Percentiles rank a stretch among this genome's conserved stretches.
Evolutionary conservation across 2,797 vertebrate genomes (phyloP).

Genomic region (Chromis chromis): DNA sequence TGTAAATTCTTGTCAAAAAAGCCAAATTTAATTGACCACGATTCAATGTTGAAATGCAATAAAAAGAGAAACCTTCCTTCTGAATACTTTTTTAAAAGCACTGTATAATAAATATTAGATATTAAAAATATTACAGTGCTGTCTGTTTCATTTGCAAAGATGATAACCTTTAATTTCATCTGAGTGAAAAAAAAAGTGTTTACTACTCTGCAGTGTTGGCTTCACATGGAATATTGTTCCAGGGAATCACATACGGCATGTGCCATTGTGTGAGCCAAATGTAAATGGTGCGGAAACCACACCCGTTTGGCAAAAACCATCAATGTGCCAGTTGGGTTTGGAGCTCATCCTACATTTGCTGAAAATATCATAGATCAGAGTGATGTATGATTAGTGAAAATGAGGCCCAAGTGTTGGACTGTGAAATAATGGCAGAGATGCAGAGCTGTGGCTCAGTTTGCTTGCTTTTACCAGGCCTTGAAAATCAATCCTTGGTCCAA

Average conservation of each 20-base stretch:
- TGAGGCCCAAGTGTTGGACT: constrained; percentile 52
- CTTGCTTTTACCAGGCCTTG: constrained; percentile 15
- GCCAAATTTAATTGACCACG: too few species aligned
- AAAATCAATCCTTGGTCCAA: constrained; percentile 20
- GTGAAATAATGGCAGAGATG: constrained; percentile 36
- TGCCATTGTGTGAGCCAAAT: constrained; percentile 31
- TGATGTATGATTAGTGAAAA: constrained; percentile 40
- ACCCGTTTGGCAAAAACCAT: constrained; percentile 24
- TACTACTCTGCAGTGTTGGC: constrained; percentile 23
- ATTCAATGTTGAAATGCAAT: too few species aligned
- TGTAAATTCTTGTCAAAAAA: too few species aligned
- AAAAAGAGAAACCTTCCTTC: too few species aligned
- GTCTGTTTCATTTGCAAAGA: neutral
- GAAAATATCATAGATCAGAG: constrained; percentile 38
- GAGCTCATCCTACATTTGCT: constrained; percentile 10
- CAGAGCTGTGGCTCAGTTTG: constrained; percentile 13
- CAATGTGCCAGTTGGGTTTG: constrained; percentile 13
- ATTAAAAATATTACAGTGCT: neutral
- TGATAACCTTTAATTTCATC: neutral
- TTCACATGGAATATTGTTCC: constrained; percentile 14
- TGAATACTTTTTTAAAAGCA: too few species aligned
- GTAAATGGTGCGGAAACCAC: constrained; percentile 43
- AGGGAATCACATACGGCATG: neutral
- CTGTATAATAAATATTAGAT: too few species aligned
- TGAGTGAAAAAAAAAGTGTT: neutral